These are phyloP conservation scores for Salvelinus alpinus DNA, from an alignment of 2,113 vertebrate species.

Conservation along the genomic window DNA sequence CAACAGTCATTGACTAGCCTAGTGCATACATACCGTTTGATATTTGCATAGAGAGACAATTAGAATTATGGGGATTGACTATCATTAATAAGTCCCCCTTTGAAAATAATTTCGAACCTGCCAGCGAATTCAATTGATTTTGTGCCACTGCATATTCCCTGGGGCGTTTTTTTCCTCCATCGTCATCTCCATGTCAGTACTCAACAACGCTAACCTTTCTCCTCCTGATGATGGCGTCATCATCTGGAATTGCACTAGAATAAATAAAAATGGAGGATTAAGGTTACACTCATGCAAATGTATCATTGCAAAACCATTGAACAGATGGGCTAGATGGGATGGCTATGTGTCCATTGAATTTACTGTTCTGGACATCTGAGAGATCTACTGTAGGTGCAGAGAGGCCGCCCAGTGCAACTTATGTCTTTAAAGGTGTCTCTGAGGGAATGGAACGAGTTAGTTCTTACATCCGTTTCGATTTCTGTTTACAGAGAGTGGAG, in stretches of 20 bases:
- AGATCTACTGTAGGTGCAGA: background rate
- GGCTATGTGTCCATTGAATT: too few relatives aligned
- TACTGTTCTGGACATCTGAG: constrained; percentile 8
- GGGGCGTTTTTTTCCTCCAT: constrained; percentile 32
- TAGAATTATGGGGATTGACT: constrained; percentile 50
- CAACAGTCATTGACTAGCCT: constrained; percentile 38
- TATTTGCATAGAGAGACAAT: constrained; percentile 63
- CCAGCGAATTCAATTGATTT: constrained; percentile 64
- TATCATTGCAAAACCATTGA: background rate
- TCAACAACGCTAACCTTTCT: constrained; percentile 14
- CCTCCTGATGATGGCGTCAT: background rate
- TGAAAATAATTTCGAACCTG: constrained; percentile 41
- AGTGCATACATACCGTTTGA: constrained; percentile 44
- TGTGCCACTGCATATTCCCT: constrained; percentile 58
- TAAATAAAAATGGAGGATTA: background rate
- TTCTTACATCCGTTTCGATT: constrained; percentile 41
- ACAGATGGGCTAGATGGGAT: background rate
- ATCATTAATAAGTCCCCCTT: constrained; percentile 32
- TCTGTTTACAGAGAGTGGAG: constrained; percentile 28
- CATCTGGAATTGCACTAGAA: constrained; percentile 16
- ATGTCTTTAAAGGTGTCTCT: constrained; percentile 41
- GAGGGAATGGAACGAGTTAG: constrained; percentile 30
- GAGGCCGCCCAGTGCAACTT: constrained; percentile 8
- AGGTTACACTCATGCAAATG: background rate
- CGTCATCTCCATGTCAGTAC: constrained; percentile 45